Evolutionary conservation across 2,113 vertebrate genomes (phyloP).

Genomic region (Pachypanchax playfairii): DNA sequence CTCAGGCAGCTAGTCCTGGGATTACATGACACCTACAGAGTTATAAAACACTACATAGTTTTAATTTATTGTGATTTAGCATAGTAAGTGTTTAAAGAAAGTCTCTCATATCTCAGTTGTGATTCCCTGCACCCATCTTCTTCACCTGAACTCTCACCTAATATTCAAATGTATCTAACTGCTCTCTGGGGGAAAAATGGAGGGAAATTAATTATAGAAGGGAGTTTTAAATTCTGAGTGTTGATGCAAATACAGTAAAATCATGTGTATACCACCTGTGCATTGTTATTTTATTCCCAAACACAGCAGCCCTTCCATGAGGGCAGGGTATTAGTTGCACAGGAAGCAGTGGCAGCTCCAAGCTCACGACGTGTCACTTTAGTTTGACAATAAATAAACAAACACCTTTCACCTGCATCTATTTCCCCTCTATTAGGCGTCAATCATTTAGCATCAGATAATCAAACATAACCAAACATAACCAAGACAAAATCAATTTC

Average conservation of each 20-base stretch:
- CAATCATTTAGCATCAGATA: slow-evolving; percentile 7
- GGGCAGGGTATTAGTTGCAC: slow-evolving; percentile 31
- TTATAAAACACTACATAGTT: slow-evolving; percentile 13
- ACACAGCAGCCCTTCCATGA: slow-evolving; percentile 21
- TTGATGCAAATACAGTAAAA: slow-evolving; percentile 59
- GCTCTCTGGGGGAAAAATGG: slow-evolving; percentile 30
- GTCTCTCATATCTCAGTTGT: slow-evolving; percentile 34
- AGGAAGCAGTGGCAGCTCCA: slow-evolving; percentile 24
- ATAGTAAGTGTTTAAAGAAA: slow-evolving; percentile 31
- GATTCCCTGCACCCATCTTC: too few relatives aligned
- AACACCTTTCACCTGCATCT: not conserved
- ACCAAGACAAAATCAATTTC: not conserved
- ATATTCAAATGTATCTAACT: slow-evolving; percentile 23
- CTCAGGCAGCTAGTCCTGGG: slow-evolving; percentile 9
- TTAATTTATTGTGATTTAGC: not conserved
- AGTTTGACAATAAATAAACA: slow-evolving; percentile 51
- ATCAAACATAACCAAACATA: slow-evolving; percentile 18
- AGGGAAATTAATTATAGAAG: slow-evolving; percentile 36
- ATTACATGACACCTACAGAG: not conserved
- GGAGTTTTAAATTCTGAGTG: slow-evolving; percentile 39
- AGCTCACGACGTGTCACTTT: slow-evolving; percentile 38
- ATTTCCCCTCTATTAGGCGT: slow-evolving; percentile 6
- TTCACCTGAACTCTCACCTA: not conserved
- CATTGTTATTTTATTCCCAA: slow-evolving; percentile 34
- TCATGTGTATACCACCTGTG: slow-evolving; percentile 29